phyloP scores from a whole-genome alignment of 2,113 vertebrate species.

The Neopipo cinnamomea region DNA sequence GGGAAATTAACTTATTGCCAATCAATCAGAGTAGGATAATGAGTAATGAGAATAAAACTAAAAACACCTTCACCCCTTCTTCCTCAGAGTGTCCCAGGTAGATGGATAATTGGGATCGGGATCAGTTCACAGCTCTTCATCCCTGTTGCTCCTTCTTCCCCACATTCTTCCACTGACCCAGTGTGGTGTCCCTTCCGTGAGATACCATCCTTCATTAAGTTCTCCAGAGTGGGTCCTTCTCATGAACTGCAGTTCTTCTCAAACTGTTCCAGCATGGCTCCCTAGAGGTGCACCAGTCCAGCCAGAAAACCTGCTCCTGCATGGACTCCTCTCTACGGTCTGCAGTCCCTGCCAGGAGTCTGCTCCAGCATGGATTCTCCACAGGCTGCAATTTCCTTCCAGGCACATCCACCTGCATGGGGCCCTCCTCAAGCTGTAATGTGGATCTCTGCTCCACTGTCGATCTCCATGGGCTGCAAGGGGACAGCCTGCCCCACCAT shows the following conservation, averaged over 20 bases:
- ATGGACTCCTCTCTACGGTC: background rate
- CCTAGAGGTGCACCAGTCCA: background rate
- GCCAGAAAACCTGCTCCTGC: background rate
- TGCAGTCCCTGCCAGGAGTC: background rate
- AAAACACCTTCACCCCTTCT: fast-evolving
- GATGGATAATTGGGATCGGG: background rate
- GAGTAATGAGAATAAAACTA: background rate
- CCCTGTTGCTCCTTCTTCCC: background rate
- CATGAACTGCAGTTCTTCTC: background rate
- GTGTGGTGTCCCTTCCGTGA: fast-evolving
- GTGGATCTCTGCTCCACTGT: background rate
- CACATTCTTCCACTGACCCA: fast-evolving
- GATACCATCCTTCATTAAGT: background rate
- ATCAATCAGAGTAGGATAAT: background rate
- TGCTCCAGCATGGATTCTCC: background rate
- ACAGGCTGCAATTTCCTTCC: background rate
- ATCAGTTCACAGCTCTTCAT: background rate
- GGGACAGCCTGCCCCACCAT: background rate
- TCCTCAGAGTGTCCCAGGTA: fast-evolving
- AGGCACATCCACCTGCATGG: background rate
- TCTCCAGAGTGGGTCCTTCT: background rate
- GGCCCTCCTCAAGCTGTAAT: background rate
- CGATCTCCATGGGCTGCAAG: background rate
- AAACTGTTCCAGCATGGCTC: background rate
- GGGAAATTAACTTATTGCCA: background rate